These are phyloP conservation scores for Amblyornis subalaris DNA, from an alignment of 2,113 vertebrate species.

Conservation along the genomic window DNA sequence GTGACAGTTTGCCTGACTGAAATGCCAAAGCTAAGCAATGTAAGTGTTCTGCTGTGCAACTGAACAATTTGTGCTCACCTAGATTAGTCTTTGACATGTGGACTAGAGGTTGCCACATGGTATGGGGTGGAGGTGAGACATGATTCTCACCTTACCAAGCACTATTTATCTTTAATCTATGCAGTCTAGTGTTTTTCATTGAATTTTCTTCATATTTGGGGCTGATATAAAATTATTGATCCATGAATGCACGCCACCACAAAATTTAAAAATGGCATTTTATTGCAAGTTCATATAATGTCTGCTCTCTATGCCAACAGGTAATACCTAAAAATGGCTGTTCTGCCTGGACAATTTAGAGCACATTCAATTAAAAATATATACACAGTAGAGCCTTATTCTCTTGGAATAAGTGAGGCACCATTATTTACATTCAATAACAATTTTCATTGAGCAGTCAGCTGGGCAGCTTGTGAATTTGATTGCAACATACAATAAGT, in stretches of 20 bases:
- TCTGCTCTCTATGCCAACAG: not conserved
- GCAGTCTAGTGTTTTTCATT: not conserved
- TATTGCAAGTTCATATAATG: not conserved
- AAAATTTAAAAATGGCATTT: not conserved
- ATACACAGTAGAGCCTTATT: not conserved
- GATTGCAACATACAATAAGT: not conserved
- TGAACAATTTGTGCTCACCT: not conserved
- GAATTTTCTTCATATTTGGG: not conserved
- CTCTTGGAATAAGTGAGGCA: not conserved
- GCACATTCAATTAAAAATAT: not conserved
- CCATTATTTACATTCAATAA: not conserved
- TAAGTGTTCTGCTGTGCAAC: not conserved
- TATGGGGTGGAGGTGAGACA: accelerated
- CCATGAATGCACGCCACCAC: not conserved
- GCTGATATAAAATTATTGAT: not conserved
- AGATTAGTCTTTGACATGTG: not conserved
- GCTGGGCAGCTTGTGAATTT: not conserved
- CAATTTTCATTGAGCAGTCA: not conserved
- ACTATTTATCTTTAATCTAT: not conserved
- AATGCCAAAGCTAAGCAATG: not conserved
- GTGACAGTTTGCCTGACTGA: constrained; percentile 23
- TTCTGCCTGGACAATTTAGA: not conserved
- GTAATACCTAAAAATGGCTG: not conserved
- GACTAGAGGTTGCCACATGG: not conserved
- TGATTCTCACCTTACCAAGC: not conserved